Conservation (phyloP, 2,113 vertebrate genomes). For the Gallinago jamesoni region DNA sequence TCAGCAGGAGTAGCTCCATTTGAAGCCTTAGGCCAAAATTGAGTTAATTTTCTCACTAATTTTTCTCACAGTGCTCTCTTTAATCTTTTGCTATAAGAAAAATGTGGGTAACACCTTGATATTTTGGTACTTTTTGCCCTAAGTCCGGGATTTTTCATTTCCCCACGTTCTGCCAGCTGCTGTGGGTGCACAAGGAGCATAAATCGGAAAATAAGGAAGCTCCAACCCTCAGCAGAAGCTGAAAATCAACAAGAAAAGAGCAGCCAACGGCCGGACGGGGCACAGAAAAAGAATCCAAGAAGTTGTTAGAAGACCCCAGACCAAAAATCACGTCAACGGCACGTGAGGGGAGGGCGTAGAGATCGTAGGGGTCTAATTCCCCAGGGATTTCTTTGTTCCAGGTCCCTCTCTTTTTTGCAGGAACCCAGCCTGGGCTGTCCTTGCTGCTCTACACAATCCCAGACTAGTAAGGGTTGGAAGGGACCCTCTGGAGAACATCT, state of each 20-base stretch:
- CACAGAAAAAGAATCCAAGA: neutral
- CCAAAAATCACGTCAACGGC: neutral
- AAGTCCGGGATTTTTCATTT: neutral
- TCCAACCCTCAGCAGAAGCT: neutral
- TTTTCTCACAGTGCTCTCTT: neutral
- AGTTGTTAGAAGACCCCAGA: neutral
- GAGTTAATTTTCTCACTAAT: neutral
- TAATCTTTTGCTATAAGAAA: neutral
- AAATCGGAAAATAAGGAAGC: neutral
- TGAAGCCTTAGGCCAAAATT: neutral
- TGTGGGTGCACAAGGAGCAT: neutral
- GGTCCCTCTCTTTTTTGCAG: neutral
- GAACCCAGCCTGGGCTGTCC: no score
- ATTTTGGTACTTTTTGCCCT: neutral
- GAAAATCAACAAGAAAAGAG: neutral
- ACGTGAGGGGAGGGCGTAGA: neutral
- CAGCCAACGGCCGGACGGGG: neutral
- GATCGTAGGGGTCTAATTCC: neutral
- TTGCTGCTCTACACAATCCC: neutral
- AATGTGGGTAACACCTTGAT: neutral
- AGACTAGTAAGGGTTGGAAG: neutral
- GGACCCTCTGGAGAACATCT: neutral
- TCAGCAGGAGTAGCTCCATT: neutral
- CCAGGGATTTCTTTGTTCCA: neutral
- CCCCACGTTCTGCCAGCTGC: neutral